Evolutionary conservation across 2,113 vertebrate species (phyloP).

Genomic region (Chaetorhynchus papuensis): DNA sequence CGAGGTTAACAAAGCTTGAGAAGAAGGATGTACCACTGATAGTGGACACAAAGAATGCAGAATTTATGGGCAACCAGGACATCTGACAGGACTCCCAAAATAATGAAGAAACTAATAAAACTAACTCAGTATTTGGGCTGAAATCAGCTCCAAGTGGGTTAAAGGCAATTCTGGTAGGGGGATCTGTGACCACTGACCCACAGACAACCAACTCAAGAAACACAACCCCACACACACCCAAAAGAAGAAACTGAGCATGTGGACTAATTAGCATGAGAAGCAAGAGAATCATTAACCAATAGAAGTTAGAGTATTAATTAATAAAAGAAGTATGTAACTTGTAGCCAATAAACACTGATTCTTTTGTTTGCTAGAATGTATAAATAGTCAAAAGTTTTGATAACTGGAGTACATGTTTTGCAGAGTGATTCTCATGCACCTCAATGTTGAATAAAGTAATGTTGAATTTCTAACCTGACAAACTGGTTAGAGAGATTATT

Average conservation of each 20-base stretch:
- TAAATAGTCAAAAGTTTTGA: neutral
- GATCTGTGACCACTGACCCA: neutral
- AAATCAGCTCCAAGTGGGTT: neutral
- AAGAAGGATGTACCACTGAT: neutral
- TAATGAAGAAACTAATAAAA: neutral
- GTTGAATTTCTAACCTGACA: neutral
- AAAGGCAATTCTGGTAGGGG: neutral
- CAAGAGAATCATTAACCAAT: neutral
- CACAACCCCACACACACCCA: neutral
- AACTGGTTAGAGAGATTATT: neutral
- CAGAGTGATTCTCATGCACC: neutral
- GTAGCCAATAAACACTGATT: neutral
- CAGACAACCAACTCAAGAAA: neutral
- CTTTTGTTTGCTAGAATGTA: neutral
- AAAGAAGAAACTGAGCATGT: neutral
- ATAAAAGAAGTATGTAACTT: neutral
- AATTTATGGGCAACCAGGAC: neutral
- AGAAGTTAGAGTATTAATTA: neutral
- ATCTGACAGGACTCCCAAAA: neutral
- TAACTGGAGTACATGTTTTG: neutral
- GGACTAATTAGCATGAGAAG: neutral
- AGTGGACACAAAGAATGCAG: neutral
- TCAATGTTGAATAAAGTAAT: neutral
- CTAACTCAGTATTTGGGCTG: neutral
- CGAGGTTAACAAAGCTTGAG: too few relatives aligned